phyloP scores from a whole-genome alignment of 2,797 vertebrate species.

The Carcharodon carcharias region DNA sequence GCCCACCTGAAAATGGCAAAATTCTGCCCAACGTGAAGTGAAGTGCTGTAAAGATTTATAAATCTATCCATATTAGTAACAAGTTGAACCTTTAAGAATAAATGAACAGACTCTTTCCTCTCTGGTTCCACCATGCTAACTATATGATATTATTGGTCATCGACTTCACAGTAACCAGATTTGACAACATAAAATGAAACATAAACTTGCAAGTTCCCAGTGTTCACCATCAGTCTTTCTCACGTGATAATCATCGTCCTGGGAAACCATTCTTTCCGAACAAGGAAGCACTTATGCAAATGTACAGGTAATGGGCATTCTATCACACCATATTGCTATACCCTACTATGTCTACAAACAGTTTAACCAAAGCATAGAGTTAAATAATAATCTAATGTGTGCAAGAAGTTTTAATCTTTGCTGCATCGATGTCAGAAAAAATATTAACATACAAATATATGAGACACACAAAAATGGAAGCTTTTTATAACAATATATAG shows the following conservation, averaged over 20 bases:
- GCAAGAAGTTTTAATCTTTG: neutral
- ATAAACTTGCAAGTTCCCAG: neutral
- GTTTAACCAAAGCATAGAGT: neutral
- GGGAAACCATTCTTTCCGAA: neutral
- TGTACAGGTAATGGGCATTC: neutral
- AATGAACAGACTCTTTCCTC: neutral
- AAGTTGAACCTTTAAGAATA: neutral
- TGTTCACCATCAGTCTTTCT: neutral
- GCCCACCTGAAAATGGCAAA: no score
- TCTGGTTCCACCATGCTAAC: neutral
- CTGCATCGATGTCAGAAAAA: neutral
- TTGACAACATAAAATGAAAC: neutral
- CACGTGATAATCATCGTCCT: neutral
- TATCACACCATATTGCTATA: neutral
- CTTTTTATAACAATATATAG: neutral
- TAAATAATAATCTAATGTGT: neutral
- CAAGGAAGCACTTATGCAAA: neutral
- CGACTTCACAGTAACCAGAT: neutral
- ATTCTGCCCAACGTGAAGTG: no score
- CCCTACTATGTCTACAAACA: neutral
- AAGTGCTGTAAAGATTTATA: neutral
- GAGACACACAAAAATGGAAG: neutral
- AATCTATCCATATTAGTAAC: neutral
- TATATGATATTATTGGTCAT: neutral
- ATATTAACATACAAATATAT: neutral